A percentile compares a stretch with the other conserved stretches of the same genome.
Evolutionary conservation across 2,797 vertebrate genomes (phyloP).

Genomic region (Knipowitschia caucasica): DNA sequence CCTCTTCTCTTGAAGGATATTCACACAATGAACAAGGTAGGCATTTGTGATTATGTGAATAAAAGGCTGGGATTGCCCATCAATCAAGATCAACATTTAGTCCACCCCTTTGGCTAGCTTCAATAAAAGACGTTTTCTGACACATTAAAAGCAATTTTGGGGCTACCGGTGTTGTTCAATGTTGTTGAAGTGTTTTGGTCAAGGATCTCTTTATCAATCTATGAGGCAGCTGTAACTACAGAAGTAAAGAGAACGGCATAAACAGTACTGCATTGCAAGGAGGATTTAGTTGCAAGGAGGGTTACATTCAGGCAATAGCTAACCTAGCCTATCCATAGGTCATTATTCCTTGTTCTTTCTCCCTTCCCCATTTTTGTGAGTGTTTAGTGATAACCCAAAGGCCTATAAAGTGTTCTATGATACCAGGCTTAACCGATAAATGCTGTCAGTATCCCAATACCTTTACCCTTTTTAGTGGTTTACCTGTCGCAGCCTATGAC

Average conservation of each 20-base stretch:
- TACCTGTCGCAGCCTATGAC: constrained; percentile 8
- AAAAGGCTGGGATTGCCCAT: neutral
- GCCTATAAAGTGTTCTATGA: neutral
- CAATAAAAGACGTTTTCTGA: neutral
- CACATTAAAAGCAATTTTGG: no score
- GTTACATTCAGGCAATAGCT: neutral
- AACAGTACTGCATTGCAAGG: no score
- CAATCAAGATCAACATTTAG: neutral
- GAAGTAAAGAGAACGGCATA: no score
- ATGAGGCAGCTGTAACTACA: no score
- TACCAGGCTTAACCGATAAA: neutral
- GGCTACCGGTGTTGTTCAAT: no score
- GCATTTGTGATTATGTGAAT: neutral
- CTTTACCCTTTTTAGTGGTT: constrained; percentile 7
- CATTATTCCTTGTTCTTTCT: no score
- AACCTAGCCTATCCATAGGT: no score
- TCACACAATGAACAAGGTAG: no score
- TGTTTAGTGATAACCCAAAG: neutral
- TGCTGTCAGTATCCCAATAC: constrained; percentile 1
- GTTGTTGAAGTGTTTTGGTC: no score
- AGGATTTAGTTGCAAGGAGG: no score
- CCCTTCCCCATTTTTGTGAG: neutral
- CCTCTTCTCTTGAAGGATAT: neutral
- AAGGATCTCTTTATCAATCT: no score
- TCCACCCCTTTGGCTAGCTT: neutral